phyloP scores from a whole-genome alignment of 2,113 vertebrate species.

The Vulpes ferrilata region DNA sequence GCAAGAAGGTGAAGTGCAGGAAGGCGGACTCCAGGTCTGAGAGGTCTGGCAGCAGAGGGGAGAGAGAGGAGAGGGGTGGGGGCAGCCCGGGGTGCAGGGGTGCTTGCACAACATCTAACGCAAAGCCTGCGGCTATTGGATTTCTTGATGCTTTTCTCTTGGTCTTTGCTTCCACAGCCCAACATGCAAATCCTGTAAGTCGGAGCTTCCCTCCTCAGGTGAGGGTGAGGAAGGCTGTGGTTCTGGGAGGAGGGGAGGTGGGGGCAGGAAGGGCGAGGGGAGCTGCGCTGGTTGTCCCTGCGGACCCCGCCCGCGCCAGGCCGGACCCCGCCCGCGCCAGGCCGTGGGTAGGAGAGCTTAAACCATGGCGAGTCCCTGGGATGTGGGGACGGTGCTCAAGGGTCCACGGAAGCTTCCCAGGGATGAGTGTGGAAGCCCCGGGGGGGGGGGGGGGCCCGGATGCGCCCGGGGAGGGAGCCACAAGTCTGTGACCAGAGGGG shows the following conservation, averaged over 20 bases:
- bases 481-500: background rate
- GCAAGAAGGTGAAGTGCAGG: slow-evolving; percentile 84
- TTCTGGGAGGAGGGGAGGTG: background rate
- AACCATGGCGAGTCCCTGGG: background rate
- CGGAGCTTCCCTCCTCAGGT: slow-evolving; percentile 82
- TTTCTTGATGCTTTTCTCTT: background rate
- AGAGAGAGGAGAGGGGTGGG: background rate
- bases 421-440: background rate
- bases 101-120: too few species aligned
- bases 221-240: background rate
- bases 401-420: background rate
- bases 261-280: background rate
- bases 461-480: background rate
- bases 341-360: background rate
- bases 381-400: background rate
- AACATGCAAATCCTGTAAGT: slow-evolving; percentile 84
- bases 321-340: too few species aligned
- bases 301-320: too few species aligned
- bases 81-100: background rate
- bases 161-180: slow-evolving; percentile 67
- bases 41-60: slow-evolving; percentile 71
- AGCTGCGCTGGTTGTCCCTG: fast-evolving
- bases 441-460: background rate
- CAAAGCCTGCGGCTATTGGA: background rate
- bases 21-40: slow-evolving; percentile 84